Base-by-base conservation (phyloP, 2,797 vertebrate species). In the Anniella stebbinsi region DNA sequence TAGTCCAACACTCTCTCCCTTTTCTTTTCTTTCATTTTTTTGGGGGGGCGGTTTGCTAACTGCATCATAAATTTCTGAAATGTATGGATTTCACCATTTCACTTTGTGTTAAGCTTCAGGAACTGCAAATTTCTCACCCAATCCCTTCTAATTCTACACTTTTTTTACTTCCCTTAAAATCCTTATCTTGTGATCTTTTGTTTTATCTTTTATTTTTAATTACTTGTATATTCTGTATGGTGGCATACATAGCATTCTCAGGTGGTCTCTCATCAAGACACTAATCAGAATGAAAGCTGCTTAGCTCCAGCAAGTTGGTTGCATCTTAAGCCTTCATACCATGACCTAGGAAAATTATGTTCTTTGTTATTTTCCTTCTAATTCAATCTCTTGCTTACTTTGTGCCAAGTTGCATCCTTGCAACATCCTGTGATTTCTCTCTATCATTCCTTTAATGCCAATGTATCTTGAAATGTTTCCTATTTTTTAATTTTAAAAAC, bases 381-480 rank as follows among this genome's bases (percentile, higher is more conserved):
- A 0, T 92, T 94, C 90, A 93, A 80, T 90, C 84, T 84, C 91
- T 48, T 83, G 88, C 10, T 93, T 89, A 82, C 87, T 94, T 95
- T 91, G 70, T 95, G 91, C 21, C 89, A 90, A 87, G n/a, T 72
- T 89, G 92, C 91, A 92, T 11, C 91, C 91, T 94, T 89, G 63
- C 9, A 80, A 88, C 60, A 93, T 94, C 91, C 91, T 95, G 70
- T 92, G 91, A 93, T 82, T 94, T 95, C 23, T 92, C 88, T 33
- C 21, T 93, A 94, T 95, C 73, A 88, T 94, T 93, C 2, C 7
- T 91, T 95, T 93, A 93, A 86, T 94, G 92, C 88, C 38, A 66
- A 72, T 57, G 2, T 70, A 41, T 13, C 30, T 88, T 81, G 48
- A 80, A 88, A 80, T 81, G 3, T 41, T 73, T 88, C 15, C 76